Percentiles rank a stretch among this genome's conserved stretches.
phyloP scores from a whole-genome alignment of 1,140 invertebrate genomes.

The Stenopsyche tienmushanensis region DNA sequence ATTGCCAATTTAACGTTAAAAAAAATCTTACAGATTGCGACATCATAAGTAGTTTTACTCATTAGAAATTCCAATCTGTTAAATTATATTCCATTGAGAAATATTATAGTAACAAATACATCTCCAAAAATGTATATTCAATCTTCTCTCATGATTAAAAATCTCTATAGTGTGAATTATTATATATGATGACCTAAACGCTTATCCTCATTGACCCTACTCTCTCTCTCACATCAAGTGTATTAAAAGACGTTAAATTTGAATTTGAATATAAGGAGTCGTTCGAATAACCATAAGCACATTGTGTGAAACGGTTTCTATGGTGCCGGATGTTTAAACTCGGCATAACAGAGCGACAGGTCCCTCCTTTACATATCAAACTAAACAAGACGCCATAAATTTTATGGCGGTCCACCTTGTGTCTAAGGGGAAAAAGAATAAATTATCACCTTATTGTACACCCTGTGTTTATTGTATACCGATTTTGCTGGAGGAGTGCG shows the following conservation, averaged over 20 bases:
- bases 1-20: no score
- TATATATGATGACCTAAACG: no score
- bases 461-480: constrained; percentile 41
- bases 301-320: neutral
- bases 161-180: no score
- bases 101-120: no score
- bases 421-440: constrained; percentile 35
- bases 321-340: neutral
- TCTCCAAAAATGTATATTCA: no score
- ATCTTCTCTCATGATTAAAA: no score
- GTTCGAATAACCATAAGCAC: neutral
- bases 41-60: no score
- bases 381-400: constrained; percentile 30
- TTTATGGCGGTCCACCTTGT: constrained; percentile 37
- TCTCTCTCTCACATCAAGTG: no score
- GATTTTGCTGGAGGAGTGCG: constrained; percentile 39
- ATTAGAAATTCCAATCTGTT: no score
- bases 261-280: neutral
- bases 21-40: no score
- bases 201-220: no score
- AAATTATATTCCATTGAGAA: no score
- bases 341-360: constrained; percentile 1
- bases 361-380: neutral
- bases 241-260: neutral
- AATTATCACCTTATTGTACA: constrained; percentile 42